Percentiles rank a stretch among this genome's conserved stretches.
Conservation (phyloP, 2,888 invertebrate species). For the Pachymerium ferrugineum region DNA sequence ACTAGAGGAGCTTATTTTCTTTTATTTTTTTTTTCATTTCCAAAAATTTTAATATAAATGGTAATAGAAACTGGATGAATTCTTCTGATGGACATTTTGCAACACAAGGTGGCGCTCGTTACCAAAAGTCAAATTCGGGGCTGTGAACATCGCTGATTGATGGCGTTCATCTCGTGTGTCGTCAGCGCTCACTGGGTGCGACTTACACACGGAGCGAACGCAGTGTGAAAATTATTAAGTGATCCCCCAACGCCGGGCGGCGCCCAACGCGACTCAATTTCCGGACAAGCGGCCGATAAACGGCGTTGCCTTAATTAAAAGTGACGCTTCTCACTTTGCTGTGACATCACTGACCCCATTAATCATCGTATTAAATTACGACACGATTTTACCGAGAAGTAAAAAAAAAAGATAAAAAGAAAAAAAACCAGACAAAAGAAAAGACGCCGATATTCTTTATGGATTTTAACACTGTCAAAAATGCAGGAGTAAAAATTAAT, state of each 20-base stretch:
- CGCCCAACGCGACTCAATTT: slow-evolving; percentile 13
- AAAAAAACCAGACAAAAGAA: background rate
- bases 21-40: background rate
- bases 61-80: no score
- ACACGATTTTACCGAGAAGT: background rate
- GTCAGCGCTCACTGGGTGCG: slow-evolving; percentile 13
- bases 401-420: background rate
- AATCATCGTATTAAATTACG: slow-evolving; percentile 34
- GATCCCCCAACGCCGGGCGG: slow-evolving; percentile 13
- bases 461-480: background rate
- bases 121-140: background rate
- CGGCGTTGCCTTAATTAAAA: slow-evolving; percentile 7
- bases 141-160: slow-evolving; percentile 1
- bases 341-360: slow-evolving; percentile 30
- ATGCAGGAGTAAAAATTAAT: no score
- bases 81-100: no score
- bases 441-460: background rate
- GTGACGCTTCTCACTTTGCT: slow-evolving; percentile 10
- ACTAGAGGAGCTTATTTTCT: background rate
- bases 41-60: no score
- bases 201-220: slow-evolving; percentile 3
- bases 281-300: slow-evolving; percentile 13
- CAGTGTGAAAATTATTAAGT: slow-evolving; percentile 13
- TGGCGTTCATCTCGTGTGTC: slow-evolving; percentile 13
- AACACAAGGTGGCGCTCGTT: slow-evolving; percentile 3